Base-by-base conservation (phyloP, 2,113 vertebrate genomes). In the Pyxicephalus adspersus region DNA sequence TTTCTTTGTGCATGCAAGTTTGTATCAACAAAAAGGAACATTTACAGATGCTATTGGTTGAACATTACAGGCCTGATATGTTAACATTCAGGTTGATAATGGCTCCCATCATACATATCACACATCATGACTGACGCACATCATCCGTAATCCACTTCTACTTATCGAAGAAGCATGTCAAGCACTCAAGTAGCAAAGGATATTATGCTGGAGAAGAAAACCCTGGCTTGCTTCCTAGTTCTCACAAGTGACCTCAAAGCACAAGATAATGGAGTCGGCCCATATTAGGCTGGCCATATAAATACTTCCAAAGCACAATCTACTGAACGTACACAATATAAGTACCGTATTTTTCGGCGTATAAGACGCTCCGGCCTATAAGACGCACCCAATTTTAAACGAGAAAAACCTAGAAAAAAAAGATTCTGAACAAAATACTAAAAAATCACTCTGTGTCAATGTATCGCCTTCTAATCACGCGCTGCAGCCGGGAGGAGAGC, bases 101-200 rank as follows among this genome's bases (percentile, higher is more conserved):
- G 16, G 16, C 28, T 4, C 13, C 13, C 8, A 22, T 2, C 31
- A 26, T 28, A 26, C 18, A 80, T 23, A 70, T 60, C 31, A 45
- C 34, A 19, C 28, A 61, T 64, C 57, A 26, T 60, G 15, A 68
- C 52, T 80, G 78, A 72, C 67, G 67, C 45, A 72, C 19, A 80
- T 31, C 38, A 72, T 72, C 19, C 34, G 52, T 11, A 38, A 80
- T 20, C 15, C 78, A 72, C 78, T 71, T 71, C 15, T 63, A 72
- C 57, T 72, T 80, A 80, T 80, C 78, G 34, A 64, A 54, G 71
- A 23, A 16, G 38, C 54, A 72, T 18, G 78, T 63, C 38, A 80
- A 34, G 54, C 57, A 64, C 31, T 80, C 25, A 80, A 61, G 67
- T 22, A 60, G 31, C 45, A 45, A 63, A 16, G 28, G 13, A 20